Conservation (phyloP, 2,113 vertebrate genomes). For the Hemiscyllium ocellatum region DNA sequence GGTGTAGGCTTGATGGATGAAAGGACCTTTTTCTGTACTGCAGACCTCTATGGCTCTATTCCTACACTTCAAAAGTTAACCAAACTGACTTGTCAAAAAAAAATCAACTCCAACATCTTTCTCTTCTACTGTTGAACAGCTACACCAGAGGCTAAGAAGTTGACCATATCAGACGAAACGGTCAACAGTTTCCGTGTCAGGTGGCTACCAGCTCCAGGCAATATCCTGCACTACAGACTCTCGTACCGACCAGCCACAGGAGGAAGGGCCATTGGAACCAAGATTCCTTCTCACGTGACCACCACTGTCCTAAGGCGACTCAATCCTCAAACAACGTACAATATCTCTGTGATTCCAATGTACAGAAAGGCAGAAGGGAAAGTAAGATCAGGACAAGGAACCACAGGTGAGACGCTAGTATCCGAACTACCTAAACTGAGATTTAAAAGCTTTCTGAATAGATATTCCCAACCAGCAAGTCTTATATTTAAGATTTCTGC, state of each 20-base stretch:
- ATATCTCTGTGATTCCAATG: conserved; percentile 74
- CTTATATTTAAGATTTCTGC: conserved; percentile 29
- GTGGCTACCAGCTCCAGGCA: conserved; percentile 77
- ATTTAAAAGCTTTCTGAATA: background rate
- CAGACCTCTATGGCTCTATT: no score
- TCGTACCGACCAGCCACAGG: conserved; percentile 62
- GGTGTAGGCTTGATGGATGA: no score
- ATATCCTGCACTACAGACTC: conserved; percentile 73
- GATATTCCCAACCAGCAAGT: conserved; percentile 54
- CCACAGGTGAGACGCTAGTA: conserved; percentile 70
- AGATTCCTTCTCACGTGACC: conserved; percentile 60
- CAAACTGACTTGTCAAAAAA: background rate
- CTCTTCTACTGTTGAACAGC: conserved; percentile 58
- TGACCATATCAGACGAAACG: conserved; percentile 76
- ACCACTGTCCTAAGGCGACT: conserved; percentile 72
- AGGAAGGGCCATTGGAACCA: conserved; percentile 67
- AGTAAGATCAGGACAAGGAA: conserved; percentile 88
- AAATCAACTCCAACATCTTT: background rate
- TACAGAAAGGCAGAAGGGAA: conserved; percentile 85
- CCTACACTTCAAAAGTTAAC: background rate
- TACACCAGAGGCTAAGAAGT: conserved; percentile 58
- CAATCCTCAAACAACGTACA: conserved; percentile 70
- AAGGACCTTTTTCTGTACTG: no score
- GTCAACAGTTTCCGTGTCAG: conserved; percentile 74
- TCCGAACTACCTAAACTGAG: background rate